A percentile compares a stretch with the other conserved stretches of the same genome.
phyloP scores from a whole-genome alignment of 2,888 invertebrate genomes.

The Pseudoips prasinana region DNA sequence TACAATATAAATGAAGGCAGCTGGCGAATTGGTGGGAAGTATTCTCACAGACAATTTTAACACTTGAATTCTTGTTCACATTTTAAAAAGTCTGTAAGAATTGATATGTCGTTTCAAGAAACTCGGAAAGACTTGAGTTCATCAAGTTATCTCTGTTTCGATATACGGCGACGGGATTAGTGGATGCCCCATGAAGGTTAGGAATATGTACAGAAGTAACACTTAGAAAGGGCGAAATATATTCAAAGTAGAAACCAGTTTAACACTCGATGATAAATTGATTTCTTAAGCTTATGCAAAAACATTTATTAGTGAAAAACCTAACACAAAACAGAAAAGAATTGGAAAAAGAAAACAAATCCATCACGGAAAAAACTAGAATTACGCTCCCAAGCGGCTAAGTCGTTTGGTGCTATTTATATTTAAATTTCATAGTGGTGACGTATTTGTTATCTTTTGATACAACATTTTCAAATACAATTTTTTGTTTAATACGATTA shows the following conservation, averaged over 20 bases:
- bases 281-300: conserved; percentile 97
- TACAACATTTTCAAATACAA: no score
- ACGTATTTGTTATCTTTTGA: conserved; percentile 96
- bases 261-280: conserved; percentile 86
- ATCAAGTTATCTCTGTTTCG: no score
- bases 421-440: conserved; percentile 95
- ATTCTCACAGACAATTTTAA: no score
- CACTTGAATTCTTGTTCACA: no score
- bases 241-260: conserved; percentile 80
- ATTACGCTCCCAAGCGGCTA: conserved; percentile 80
- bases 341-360: conserved; percentile 92
- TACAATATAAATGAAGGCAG: no score
- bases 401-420: conserved; percentile 85
- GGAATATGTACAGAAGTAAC: conserved; percentile 97
- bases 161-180: no score
- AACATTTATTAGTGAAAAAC: conserved; percentile 97
- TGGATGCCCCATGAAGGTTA: conserved; percentile 94
- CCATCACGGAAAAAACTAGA: conserved; percentile 87
- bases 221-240: conserved; percentile 93
- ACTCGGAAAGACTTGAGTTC: no score
- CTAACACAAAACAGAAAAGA: conserved; percentile 96
- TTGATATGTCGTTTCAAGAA: no score
- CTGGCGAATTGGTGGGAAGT: no score
- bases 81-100: no score
- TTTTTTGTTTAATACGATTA: no score